A percentile compares a stretch with the other conserved stretches of the same genome.
Evolutionary conservation across 2,888 invertebrate species (phyloP).

Genomic region (Selenia dentaria): DNA sequence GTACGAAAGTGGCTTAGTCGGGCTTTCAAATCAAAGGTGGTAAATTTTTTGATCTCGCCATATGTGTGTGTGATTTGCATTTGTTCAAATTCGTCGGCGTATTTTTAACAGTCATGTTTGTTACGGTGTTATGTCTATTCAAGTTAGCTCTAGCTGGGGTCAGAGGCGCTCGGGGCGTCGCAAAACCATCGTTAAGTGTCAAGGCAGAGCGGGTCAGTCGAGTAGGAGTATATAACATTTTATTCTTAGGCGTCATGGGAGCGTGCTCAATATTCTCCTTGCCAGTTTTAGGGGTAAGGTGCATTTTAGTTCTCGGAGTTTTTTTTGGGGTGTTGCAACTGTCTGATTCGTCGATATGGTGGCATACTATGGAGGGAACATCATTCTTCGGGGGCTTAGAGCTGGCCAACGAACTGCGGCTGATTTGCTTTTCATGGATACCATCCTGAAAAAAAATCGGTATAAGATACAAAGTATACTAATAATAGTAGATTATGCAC

Average conservation of each 20-base stretch:
- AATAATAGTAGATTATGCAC: background rate
- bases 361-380: slow-evolving; percentile 43
- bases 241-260: slow-evolving; percentile 58
- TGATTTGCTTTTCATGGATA: slow-evolving; percentile 74
- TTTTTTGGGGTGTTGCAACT: slow-evolving; percentile 56
- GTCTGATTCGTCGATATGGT: slow-evolving; percentile 41
- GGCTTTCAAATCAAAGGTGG: slow-evolving; percentile 63
- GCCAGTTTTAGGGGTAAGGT: slow-evolving; percentile 65
- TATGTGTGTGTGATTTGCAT: slow-evolving; percentile 70
- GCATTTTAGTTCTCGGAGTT: slow-evolving; percentile 50
- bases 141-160: slow-evolving; percentile 64
- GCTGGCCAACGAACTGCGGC: slow-evolving; percentile 81
- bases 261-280: slow-evolving; percentile 67
- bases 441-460: slow-evolving; percentile 67
- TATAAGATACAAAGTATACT: too few species aligned
- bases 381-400: slow-evolving; percentile 41
- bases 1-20: slow-evolving; percentile 14
- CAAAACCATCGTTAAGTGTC: slow-evolving; percentile 68
- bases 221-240: slow-evolving; percentile 61
- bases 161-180: slow-evolving; percentile 71
- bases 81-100: slow-evolving; percentile 62
- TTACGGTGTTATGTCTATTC: slow-evolving; percentile 59
- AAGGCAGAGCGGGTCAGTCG: slow-evolving; percentile 68
- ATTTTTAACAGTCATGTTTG: slow-evolving; percentile 51
- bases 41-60: slow-evolving; percentile 64